phyloP scores from a whole-genome alignment of 2,113 vertebrate genomes.

The Pseudopodoces humilis region DNA sequence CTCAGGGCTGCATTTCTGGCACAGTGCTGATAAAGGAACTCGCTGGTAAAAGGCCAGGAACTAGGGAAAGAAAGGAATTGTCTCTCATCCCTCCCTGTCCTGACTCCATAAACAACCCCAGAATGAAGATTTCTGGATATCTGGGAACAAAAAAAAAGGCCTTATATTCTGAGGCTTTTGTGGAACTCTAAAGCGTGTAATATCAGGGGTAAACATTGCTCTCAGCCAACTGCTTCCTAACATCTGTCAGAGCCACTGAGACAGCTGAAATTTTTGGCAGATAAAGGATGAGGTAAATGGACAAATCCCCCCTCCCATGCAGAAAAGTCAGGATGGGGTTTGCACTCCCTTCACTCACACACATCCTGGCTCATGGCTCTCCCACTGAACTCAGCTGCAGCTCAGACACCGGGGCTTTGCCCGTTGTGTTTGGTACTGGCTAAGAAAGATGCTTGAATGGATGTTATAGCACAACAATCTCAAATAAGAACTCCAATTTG shows the following conservation, averaged over 20 bases:
- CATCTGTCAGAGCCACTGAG: neutral
- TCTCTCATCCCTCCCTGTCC: neutral
- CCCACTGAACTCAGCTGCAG: neutral
- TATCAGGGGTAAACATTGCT: neutral
- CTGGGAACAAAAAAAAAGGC: neutral
- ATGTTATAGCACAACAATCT: neutral
- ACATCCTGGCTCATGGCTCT: neutral
- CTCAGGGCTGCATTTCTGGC: neutral
- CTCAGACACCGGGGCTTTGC: neutral
- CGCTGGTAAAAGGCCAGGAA: neutral
- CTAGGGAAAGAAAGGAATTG: neutral
- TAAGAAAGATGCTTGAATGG: neutral
- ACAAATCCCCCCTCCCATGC: neutral
- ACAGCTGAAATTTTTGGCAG: neutral
- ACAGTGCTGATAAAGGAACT: neutral
- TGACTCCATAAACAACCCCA: neutral
- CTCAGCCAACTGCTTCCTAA: neutral
- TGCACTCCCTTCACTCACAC: neutral
- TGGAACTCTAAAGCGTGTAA: neutral
- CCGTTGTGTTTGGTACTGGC: neutral
- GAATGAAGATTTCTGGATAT: neutral
- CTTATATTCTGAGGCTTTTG: neutral
- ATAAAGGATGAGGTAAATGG: neutral
- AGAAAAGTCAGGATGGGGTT: neutral
- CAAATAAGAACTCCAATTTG: neutral